A percentile compares a stretch with the other conserved stretches of the same genome.
Conservation (phyloP, 2,888 invertebrate genomes). For the Nephrocerus scutellatus region DNA sequence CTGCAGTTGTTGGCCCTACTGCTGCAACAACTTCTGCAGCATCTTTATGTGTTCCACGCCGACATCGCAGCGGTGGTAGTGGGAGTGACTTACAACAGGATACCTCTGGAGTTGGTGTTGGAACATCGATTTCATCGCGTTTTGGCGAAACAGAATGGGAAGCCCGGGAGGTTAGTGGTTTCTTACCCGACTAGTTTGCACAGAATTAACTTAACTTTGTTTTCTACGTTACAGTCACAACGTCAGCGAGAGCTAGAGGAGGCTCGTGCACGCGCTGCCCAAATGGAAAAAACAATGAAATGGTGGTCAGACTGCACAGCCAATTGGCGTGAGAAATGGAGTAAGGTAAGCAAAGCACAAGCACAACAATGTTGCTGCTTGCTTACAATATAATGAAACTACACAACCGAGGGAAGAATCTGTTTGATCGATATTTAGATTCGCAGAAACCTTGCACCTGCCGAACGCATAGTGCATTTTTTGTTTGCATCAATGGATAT, state of each 20-base stretch:
- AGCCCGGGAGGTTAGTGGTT: constrained; percentile 39
- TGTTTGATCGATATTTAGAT: constrained; percentile 21
- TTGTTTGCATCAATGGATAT: constrained; percentile 2
- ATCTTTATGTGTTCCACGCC: too few relatives aligned
- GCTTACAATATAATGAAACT: constrained; percentile 1
- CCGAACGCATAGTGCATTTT: too few relatives aligned
- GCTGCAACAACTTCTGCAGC: too few relatives aligned
- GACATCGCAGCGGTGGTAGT: too few relatives aligned
- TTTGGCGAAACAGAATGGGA: constrained; percentile 48
- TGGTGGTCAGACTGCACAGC: constrained; percentile 99
- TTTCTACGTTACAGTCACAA: constrained; percentile 36
- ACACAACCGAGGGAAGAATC: constrained; percentile 6
- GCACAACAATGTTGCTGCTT: not conserved
- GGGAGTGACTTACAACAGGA: too few relatives aligned
- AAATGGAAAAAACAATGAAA: constrained; percentile 99
- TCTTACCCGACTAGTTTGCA: not conserved
- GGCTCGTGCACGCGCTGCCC: constrained; percentile 85
- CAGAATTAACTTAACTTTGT: not conserved
- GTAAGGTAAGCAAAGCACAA: constrained; percentile 54
- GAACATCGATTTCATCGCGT: constrained; percentile 32
- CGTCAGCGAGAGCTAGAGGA: constrained; percentile 78
- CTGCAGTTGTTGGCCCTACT: too few relatives aligned
- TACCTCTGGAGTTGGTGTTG: too few relatives aligned
- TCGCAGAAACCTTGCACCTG: too few relatives aligned
- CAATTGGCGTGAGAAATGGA: constrained; percentile 95